Evolutionary conservation across 2,113 vertebrate species (phyloP), one percentile per base, ranked within the genome.

Genomic region (Ochotona curzoniae): DNA sequence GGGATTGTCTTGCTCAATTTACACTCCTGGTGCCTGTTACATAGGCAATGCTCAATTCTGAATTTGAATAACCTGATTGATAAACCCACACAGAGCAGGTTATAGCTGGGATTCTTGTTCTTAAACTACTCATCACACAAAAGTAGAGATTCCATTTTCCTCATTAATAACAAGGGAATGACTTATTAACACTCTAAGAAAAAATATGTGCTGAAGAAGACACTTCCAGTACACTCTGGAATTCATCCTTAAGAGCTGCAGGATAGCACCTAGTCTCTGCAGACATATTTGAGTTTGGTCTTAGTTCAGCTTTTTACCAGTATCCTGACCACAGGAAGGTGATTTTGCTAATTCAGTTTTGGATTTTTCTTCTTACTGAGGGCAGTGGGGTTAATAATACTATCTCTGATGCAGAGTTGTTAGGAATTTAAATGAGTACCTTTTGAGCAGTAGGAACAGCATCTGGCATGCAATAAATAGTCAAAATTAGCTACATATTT

Each of bases 401-500:
- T 49, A 5, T 64, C 64, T 78, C 76, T 32, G 26, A 1, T 12
- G 35, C 20, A 75, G 20, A 82, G 14, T n/a, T 80, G 51, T 69
- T 83, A 66, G 1, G 71, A 90, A 84, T 88, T 38, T 81, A 83
- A 82, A 35, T 69, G 28, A 78, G 44, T 90, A 32, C 28, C 44
- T 20, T 35, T 17, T 66, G 3, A 35, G 13, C 49, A 18, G 67
- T 61, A 57, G 51, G 54, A 69, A 64, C 9, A 21, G 66, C 7
- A 21, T 57, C 69, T 86, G 78, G 14, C 26, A 64, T 60, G 57
- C 25, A 85, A 61, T 67, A 54, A 30, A 49, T 26, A 74, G 23
- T 35, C 12, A 2, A 86, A 89, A 89, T 91, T 91, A 91, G 10
- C 21, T 60, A 28, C 13, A 78, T 82, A 78, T 82, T 81, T 61